These are phyloP conservation scores for Drosophila flavopinicola DNA, from an alignment of 2,888 invertebrate species.

Conservation along the genomic window DNA sequence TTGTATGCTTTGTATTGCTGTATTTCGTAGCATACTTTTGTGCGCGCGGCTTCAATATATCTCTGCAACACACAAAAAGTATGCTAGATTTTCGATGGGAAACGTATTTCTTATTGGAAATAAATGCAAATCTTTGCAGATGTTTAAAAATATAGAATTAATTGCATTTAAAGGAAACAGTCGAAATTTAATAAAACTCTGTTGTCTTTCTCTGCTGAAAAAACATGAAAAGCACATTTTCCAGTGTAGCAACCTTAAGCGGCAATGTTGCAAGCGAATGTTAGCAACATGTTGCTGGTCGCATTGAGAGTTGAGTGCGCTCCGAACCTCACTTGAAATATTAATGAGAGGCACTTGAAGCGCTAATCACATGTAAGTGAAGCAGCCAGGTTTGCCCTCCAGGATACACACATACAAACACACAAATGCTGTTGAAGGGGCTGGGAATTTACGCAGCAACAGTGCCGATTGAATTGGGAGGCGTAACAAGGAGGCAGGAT, in stretches of 20 bases:
- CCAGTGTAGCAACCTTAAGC: background rate
- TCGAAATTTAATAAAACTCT: too few species aligned
- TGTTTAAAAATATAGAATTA: too few species aligned
- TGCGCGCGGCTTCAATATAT: background rate
- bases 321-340: conserved; percentile 68
- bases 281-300: conserved; percentile 52
- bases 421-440: conserved; percentile 13
- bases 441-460: conserved; percentile 35
- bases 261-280: conserved; percentile 10
- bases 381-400: conserved; percentile 44
- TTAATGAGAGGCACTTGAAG: conserved; percentile 73
- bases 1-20: background rate
- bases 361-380: conserved; percentile 75
- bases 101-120: background rate
- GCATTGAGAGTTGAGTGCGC: conserved; percentile 31
- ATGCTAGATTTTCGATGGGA: background rate
- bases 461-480: conserved; percentile 1
- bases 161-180: too few species aligned
- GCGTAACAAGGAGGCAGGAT: conserved; percentile 30
- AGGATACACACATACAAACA: conserved; percentile 24
- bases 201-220: background rate
- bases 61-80: background rate
- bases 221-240: background rate
- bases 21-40: conserved; percentile 23
- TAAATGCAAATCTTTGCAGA: too few species aligned